Evolutionary conservation across 2,888 invertebrate species (phyloP), one percentile per base, ranked within the genome.

Genomic region (Tetanocera ferruginea): DNA sequence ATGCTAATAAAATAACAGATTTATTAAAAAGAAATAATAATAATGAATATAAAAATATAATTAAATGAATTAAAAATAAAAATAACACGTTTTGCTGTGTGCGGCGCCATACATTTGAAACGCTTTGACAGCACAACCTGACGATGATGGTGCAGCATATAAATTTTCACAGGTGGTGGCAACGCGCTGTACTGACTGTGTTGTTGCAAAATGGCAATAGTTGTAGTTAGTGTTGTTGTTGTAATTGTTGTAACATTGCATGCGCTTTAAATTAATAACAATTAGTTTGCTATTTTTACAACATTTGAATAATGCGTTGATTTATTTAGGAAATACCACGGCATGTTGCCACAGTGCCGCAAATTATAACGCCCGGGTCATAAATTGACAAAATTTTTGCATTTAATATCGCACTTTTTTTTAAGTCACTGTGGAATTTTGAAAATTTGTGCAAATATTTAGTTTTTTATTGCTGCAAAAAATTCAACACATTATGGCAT

Each of bases 191-290:
- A 3, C 43, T 5, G 49, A 4, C 17, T 14, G 34, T 8, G 34
- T 66, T 34, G 28, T 28, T 60, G 60, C 11, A 23, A 1, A 4
- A 37, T 8, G 3, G 19, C 23, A 37, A 8, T 14, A 52, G 28
- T 3, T 71, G 31, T 5, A 31, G 52, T 17, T 52, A 31, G 4
- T 71, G 55, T 3, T 52, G 70, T 51, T 28, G 31, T 34, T n/a
- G 52, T 28, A 19, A 70, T 71, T 52, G 52, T 71, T 52, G 55
- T 55, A 19, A 55, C 55, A 31, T 11, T 37, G 72, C 72, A 72
- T 55, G 72, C 57, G 57, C 72, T 72, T 72, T 14, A 37, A 72
- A 57, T 55, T 72, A 72, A 72, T 37, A 72, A 72, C 55, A 57
- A 60, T 72, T 55, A 57, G 31, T 31, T 72, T 71, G 31, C 28